Percentiles rank a stretch among this genome's conserved stretches.
Conservation (phyloP, 2,797 vertebrate genomes). For the Agapornis canus region DNA sequence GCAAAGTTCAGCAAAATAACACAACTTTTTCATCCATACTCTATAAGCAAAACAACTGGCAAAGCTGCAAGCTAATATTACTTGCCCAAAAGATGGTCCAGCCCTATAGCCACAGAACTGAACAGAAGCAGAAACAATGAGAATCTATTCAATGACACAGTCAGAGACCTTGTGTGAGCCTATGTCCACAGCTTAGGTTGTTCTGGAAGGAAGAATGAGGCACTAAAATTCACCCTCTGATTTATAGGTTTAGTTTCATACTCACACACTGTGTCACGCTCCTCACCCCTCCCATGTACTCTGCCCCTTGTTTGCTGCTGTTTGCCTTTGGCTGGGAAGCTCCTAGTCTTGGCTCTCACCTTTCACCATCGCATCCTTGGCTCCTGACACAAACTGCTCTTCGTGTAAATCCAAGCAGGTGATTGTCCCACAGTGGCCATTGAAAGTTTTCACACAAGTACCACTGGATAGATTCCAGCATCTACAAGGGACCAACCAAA, state of each 20-base stretch:
- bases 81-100: not conserved
- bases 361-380: constrained; percentile 85
- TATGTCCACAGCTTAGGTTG: not conserved
- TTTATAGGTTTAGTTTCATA: not conserved
- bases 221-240: not conserved
- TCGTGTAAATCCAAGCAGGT: constrained; percentile 83
- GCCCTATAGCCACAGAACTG: not conserved
- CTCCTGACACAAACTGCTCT: constrained; percentile 84
- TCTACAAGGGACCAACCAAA: constrained; percentile 65
- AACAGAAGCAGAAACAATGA: not conserved
- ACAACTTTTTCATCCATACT: not conserved
- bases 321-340: not conserved
- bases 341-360: constrained; percentile 70
- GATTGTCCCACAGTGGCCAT: constrained; percentile 82
- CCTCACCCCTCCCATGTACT: rapidly evolving
- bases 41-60: not conserved
- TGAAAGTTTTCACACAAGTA: constrained; percentile 76
- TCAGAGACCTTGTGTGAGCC: rapidly evolving
- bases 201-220: not conserved
- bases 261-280: rapidly evolving
- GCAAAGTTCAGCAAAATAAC: not conserved
- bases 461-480: constrained; percentile 85
- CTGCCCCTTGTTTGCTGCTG: rapidly evolving
- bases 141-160: not conserved
- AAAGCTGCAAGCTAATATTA: not conserved